phyloP scores from a whole-genome alignment of 2,797 vertebrate genomes.

The Hypotaenidia philippensis region DNA sequence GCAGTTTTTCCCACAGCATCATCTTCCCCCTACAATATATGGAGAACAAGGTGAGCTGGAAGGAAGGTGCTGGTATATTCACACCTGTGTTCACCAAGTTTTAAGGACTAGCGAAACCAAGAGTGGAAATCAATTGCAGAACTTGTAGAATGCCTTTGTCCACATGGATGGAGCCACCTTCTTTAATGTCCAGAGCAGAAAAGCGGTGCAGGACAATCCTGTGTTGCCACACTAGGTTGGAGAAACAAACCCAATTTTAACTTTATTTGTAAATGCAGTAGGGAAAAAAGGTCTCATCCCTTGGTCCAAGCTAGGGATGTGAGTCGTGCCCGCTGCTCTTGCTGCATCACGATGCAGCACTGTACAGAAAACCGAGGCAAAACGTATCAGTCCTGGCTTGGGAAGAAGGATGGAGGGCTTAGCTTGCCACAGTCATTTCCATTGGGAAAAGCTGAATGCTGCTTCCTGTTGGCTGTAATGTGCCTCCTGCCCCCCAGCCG shows the following conservation, averaged over 20 bases:
- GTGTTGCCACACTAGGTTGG: neutral
- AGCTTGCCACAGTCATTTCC: neutral
- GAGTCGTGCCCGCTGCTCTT: neutral
- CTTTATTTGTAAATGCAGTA: neutral
- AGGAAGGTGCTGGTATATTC: neutral
- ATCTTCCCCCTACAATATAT: conserved; percentile 92
- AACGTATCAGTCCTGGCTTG: neutral
- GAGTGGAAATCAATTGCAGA: neutral
- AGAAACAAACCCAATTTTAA: neutral
- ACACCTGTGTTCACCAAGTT: neutral
- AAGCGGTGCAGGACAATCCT: neutral
- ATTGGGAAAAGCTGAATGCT: neutral
- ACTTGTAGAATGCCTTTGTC: neutral
- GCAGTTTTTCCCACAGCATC: conserved; percentile 95
- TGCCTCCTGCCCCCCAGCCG: neutral
- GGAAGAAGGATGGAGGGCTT: neutral
- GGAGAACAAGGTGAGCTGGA: conserved; percentile 90
- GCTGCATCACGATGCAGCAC: neutral
- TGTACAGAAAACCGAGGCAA: neutral
- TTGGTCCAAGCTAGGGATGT: neutral
- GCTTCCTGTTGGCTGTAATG: neutral
- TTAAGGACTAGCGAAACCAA: neutral
- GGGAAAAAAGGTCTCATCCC: neutral
- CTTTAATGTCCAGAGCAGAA: neutral
- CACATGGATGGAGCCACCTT: neutral